phyloP scores from a whole-genome alignment of 1,140 invertebrate genomes.

The Orussus abietinus region DNA sequence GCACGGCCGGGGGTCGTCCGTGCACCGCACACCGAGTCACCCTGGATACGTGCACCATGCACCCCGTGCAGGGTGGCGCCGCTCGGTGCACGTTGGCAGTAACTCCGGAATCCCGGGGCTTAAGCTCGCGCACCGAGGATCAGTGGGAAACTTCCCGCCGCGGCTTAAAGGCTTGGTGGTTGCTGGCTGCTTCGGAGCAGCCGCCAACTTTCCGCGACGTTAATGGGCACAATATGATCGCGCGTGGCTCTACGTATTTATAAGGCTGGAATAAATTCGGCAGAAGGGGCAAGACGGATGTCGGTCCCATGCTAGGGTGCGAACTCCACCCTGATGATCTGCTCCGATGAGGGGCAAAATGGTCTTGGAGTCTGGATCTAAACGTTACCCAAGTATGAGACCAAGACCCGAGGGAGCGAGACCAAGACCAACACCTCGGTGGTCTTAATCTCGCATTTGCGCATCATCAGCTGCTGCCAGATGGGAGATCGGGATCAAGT shows the following conservation, averaged over 20 bases:
- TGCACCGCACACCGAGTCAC: not conserved
- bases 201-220: slow-evolving; percentile 47
- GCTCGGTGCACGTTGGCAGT: slow-evolving; percentile 51
- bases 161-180: slow-evolving; percentile 54
- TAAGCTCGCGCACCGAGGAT: slow-evolving; percentile 49
- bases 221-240: slow-evolving; percentile 52
- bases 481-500: too few species aligned
- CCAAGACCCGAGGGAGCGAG: too few species aligned
- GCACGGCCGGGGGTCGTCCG: too few species aligned
- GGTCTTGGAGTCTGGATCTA: too few species aligned
- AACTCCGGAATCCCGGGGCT: slow-evolving; percentile 53
- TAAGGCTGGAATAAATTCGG: not conserved
- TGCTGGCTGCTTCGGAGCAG: slow-evolving; percentile 34
- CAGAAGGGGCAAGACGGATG: too few species aligned
- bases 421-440: too few species aligned
- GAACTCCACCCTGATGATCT: too few species aligned
- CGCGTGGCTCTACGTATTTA: slow-evolving; percentile 27
- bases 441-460: too few species aligned
- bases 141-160: slow-evolving; percentile 52
- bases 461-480: too few species aligned
- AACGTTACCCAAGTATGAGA: too few species aligned
- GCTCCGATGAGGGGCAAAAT: too few species aligned
- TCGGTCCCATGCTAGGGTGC: too few species aligned
- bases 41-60: slow-evolving; percentile 14
- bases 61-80: slow-evolving; percentile 33